These are phyloP conservation scores for Maccullochella peelii DNA, from an alignment of 2,113 vertebrate genomes.

Conservation along the genomic window DNA sequence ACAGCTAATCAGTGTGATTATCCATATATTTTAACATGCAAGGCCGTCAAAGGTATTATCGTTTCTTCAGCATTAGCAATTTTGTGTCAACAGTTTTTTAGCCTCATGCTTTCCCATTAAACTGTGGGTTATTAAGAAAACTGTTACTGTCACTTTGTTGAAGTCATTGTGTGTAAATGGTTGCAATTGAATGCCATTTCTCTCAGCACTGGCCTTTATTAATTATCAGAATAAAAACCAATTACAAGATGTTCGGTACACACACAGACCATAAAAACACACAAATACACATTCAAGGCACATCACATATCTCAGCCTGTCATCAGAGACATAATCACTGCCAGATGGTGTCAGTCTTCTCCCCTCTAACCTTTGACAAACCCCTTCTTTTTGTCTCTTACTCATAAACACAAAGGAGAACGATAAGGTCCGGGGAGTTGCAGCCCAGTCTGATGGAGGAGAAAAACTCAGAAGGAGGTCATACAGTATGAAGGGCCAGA, in stretches of 20 bases:
- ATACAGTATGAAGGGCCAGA: slow-evolving; percentile 44
- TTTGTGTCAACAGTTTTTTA: slow-evolving; percentile 7
- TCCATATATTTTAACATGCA: slow-evolving; percentile 10
- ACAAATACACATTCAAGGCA: slow-evolving; percentile 33
- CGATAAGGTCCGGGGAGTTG: slow-evolving; percentile 56
- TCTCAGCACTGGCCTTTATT: not conserved
- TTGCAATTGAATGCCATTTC: not conserved
- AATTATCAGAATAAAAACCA: not conserved
- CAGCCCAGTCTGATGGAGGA: slow-evolving; percentile 31
- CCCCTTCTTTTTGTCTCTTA: slow-evolving; percentile 25
- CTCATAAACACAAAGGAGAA: slow-evolving; percentile 46
- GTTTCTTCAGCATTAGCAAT: not conserved
- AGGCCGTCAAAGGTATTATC: slow-evolving; percentile 8
- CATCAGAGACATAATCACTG: slow-evolving; percentile 71
- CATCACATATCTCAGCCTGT: slow-evolving; percentile 41
- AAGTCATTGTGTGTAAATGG: not conserved
- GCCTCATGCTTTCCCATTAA: not conserved
- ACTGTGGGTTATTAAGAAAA: not conserved
- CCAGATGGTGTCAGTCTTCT: slow-evolving; percentile 71
- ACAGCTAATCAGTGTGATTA: slow-evolving; percentile 47
- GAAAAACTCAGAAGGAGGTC: slow-evolving; percentile 47
- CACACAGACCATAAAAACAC: slow-evolving; percentile 17
- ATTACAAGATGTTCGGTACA: not conserved
- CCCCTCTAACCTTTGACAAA: slow-evolving; percentile 72
- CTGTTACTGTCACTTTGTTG: not conserved